Conservation (phyloP, 2,113 vertebrate genomes). For the Mormyrus lacerda region DNA sequence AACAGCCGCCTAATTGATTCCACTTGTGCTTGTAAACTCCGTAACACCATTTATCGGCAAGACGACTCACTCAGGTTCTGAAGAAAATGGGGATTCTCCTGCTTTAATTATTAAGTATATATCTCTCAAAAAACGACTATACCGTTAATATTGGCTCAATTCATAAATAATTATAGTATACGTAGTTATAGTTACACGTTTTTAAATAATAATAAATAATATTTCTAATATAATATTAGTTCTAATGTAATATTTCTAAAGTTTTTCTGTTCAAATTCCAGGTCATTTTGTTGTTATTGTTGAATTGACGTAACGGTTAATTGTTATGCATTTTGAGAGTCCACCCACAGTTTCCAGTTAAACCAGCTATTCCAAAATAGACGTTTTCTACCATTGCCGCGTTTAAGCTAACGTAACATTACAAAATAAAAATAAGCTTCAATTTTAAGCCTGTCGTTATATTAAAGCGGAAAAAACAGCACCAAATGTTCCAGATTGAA, state of each 20-base stretch:
- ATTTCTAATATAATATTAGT: too few relatives aligned
- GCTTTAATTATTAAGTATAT: neutral
- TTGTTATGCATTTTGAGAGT: conserved; percentile 25
- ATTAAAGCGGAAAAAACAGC: neutral
- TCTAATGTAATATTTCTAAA: too few relatives aligned
- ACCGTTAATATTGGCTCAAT: neutral
- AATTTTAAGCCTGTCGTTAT: neutral
- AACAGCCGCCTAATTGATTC: conserved; percentile 30
- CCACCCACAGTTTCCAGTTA: conserved; percentile 17
- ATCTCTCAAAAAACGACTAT: neutral
- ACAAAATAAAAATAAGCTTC: neutral
- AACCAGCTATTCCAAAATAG: conserved; percentile 1
- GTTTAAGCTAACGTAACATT: neutral
- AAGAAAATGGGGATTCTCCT: neutral
- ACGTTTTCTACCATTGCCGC: neutral
- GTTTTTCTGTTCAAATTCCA: neutral
- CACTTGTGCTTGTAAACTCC: conserved; percentile 39
- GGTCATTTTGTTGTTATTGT: neutral
- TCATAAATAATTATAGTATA: neutral
- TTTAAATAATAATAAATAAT: neutral
- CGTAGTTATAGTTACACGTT: neutral
- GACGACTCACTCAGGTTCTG: neutral
- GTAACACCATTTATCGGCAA: conserved; percentile 9
- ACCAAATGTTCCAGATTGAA: neutral
- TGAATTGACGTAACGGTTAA: conserved; percentile 25